These are phyloP conservation scores for Poecile atricapillus DNA, from an alignment of 2,113 vertebrate genomes.

Conservation along the genomic window DNA sequence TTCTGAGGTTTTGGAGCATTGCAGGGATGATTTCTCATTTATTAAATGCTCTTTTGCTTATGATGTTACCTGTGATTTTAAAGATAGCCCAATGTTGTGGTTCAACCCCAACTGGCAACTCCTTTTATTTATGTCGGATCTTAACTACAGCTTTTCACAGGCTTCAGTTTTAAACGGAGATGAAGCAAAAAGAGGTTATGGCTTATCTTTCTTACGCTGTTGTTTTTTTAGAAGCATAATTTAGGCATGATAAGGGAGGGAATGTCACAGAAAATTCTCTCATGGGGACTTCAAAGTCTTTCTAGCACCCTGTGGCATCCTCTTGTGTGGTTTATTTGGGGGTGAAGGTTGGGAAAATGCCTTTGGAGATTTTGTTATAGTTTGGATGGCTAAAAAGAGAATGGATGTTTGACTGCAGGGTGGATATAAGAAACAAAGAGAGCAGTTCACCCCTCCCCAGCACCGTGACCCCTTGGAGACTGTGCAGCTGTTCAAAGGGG, in stretches of 20 bases:
- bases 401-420: not conserved
- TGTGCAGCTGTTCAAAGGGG: not conserved
- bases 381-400: not conserved
- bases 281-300: not conserved
- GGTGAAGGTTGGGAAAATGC: not conserved
- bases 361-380: not conserved
- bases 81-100: not conserved
- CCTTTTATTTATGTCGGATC: not conserved
- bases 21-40: not conserved
- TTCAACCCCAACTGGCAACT: not conserved
- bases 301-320: not conserved
- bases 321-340: not conserved
- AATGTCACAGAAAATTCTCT: not conserved
- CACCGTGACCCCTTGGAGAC: not conserved
- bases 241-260: not conserved
- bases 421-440: conserved; percentile 19
- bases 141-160: not conserved
- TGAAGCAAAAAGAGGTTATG: not conserved
- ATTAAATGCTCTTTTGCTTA: not conserved
- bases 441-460: not conserved
- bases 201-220: not conserved
- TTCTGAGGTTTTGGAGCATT: not conserved
- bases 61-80: not conserved
- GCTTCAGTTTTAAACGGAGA: conserved; percentile 1
- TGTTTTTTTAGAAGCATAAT: not conserved